These are phyloP conservation scores for Eueides isabella DNA, from an alignment of 1,140 invertebrate genomes.

Conservation along the genomic window DNA sequence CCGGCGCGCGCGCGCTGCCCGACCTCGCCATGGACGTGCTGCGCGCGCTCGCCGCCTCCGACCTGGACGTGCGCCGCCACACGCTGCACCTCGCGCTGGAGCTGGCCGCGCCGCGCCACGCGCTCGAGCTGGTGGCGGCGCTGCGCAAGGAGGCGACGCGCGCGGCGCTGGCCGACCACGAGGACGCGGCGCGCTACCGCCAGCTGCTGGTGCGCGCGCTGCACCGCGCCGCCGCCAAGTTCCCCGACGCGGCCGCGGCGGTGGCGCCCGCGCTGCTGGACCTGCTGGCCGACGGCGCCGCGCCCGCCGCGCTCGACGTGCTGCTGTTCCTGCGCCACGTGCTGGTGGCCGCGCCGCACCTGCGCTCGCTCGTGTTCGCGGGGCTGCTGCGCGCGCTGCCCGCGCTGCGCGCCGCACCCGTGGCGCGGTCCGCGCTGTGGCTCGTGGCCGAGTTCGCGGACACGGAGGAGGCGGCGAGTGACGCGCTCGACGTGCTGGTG, in stretches of 20 bases:
- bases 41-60: conserved; percentile 95
- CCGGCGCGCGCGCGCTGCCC: conserved; percentile 96
- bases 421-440: conserved; percentile 94
- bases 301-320: conserved; percentile 96
- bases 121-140: conserved; percentile 97
- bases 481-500: conserved; percentile 90
- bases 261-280: conserved; percentile 98
- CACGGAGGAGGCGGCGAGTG: conserved; percentile 89
- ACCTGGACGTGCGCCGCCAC: conserved; percentile 96
- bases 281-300: conserved; percentile 97
- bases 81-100: conserved; percentile 95
- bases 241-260: conserved; percentile 96
- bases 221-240: conserved; percentile 93
- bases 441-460: conserved; percentile 98
- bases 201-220: conserved; percentile 97
- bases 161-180: conserved; percentile 95
- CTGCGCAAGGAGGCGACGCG: conserved; percentile 97
- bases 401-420: conserved; percentile 6
- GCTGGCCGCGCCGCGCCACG: conserved; percentile 95
- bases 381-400: conserved; percentile 34
- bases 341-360: conserved; percentile 94
- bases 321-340: conserved; percentile 97
- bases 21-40: conserved; percentile 99
- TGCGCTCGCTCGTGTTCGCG: conserved; percentile 84
- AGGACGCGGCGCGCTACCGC: conserved; percentile 97